Conservation (phyloP, 1,140 invertebrate species). For the Pissodes strobi region DNA sequence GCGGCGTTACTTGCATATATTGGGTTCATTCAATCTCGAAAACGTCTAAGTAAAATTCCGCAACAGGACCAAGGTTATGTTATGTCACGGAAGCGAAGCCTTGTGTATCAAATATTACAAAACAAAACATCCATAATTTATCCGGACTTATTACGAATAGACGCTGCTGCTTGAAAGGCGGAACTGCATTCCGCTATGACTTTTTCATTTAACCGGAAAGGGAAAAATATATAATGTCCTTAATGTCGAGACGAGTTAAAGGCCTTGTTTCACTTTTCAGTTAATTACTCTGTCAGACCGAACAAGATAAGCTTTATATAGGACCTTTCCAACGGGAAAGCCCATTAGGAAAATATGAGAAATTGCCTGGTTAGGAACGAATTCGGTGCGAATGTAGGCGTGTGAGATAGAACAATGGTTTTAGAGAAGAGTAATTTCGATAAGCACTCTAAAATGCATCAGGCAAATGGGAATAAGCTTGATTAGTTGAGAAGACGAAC, state of each 20-base stretch:
- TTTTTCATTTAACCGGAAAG: constrained; percentile 10
- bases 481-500: too few relatives aligned
- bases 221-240: constrained; percentile 31
- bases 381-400: background rate
- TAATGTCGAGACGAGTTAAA: constrained; percentile 24
- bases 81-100: too few relatives aligned
- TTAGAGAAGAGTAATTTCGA: too few relatives aligned
- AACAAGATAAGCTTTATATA: constrained; percentile 30
- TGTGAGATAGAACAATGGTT: background rate
- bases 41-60: too few relatives aligned
- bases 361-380: constrained; percentile 5
- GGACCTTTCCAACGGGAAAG: constrained; percentile 14
- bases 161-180: constrained; percentile 3
- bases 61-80: too few relatives aligned
- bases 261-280: constrained; percentile 30
- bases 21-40: too few relatives aligned
- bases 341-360: constrained; percentile 33
- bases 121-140: too few relatives aligned
- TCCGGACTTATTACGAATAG: too few relatives aligned
- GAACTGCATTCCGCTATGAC: background rate
- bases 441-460: too few relatives aligned
- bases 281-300: constrained; percentile 32
- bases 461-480: too few relatives aligned
- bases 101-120: background rate
- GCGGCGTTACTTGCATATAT: too few relatives aligned